Evolutionary conservation across 2,888 invertebrate species (phyloP).

Genomic region (Melanargia galathea): DNA sequence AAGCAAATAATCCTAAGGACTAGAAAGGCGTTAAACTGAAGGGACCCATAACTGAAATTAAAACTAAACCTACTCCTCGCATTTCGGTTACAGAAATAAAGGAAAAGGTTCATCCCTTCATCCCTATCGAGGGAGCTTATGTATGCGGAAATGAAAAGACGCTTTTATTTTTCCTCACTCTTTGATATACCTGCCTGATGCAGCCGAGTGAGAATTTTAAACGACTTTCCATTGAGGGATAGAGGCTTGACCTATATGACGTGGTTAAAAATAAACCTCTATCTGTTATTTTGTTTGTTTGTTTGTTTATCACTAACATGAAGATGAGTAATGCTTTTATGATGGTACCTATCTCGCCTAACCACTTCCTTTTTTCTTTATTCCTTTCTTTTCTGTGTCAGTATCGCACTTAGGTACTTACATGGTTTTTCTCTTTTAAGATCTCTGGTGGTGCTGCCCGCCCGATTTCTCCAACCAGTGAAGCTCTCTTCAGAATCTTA

Average conservation of each 20-base stretch:
- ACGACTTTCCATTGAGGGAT: slow-evolving; percentile 31
- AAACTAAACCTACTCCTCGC: slow-evolving; percentile 26
- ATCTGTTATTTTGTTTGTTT: slow-evolving; percentile 20
- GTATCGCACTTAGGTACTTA: no score
- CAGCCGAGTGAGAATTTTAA: slow-evolving; percentile 34
- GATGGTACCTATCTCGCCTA: neutral
- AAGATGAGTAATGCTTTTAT: neutral
- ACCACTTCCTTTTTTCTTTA: no score
- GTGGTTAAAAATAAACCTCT: slow-evolving; percentile 24
- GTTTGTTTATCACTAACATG: slow-evolving; percentile 4
- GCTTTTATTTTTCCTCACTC: slow-evolving; percentile 28
- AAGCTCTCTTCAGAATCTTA: no score
- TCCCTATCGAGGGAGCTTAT: slow-evolving; percentile 18
- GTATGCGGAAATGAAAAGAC: slow-evolving; percentile 25
- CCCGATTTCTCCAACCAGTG: no score
- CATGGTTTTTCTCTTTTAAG: no score
- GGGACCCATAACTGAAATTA: slow-evolving; percentile 30
- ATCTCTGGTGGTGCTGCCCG: no score
- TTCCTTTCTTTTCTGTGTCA: no score
- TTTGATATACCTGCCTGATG: slow-evolving; percentile 28
- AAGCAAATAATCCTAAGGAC: slow-evolving; percentile 1
- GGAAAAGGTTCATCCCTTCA: slow-evolving; percentile 19
- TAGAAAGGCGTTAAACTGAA: slow-evolving; percentile 9
- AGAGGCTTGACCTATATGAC: slow-evolving; percentile 35
- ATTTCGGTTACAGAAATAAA: slow-evolving; percentile 27